Conservation (phyloP, 2,113 vertebrate genomes). For the Aegotheles bennettii region DNA sequence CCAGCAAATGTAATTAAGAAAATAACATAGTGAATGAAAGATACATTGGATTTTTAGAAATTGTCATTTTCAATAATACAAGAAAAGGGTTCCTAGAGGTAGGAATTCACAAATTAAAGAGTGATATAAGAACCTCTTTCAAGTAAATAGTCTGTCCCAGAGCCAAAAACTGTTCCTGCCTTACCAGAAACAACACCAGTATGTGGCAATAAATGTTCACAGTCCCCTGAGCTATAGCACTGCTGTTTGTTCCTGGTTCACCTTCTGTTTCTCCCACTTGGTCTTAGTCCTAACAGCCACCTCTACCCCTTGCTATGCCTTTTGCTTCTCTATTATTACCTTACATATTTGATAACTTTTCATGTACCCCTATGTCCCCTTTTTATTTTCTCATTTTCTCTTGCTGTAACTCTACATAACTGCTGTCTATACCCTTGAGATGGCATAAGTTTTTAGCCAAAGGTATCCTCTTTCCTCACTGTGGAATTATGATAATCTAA, state of each 20-base stretch:
- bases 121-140: conserved; percentile 3
- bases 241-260: background rate
- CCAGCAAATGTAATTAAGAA: conserved; percentile 52
- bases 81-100: background rate
- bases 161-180: conserved; percentile 18
- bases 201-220: conserved; percentile 2
- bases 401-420: background rate
- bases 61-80: conserved; percentile 17
- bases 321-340: background rate
- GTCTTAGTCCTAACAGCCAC: background rate
- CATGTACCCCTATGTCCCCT: background rate
- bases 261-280: background rate
- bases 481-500: background rate
- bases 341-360: background rate
- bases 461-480: background rate
- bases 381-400: background rate
- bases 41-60: conserved; percentile 23
- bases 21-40: conserved; percentile 36
- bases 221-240: background rate
- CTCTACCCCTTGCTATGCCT: background rate
- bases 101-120: conserved; percentile 23
- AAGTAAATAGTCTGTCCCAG: conserved; percentile 17
- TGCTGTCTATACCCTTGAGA: background rate
- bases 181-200: background rate
- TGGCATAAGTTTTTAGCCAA: background rate